A percentile compares a stretch with the other conserved stretches of the same genome.
Conservation (phyloP, 2,113 vertebrate genomes). For the Oxygymnocypris stewartii region DNA sequence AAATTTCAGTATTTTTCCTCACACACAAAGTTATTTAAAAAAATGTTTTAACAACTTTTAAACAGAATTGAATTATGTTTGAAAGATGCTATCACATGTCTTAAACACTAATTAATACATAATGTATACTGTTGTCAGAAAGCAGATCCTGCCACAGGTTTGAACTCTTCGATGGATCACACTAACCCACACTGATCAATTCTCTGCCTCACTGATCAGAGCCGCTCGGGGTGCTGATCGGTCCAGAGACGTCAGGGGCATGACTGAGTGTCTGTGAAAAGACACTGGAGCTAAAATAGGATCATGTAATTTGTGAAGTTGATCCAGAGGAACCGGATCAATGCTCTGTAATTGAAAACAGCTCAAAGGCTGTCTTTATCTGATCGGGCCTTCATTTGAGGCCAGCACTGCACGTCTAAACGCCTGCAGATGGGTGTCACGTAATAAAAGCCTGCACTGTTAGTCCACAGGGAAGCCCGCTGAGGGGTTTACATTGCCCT, state of each 20-base stretch:
- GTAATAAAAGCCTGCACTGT: constrained; percentile 16
- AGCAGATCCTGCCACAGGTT: constrained; percentile 16
- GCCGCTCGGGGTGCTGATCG: background rate
- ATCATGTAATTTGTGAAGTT: constrained; percentile 52
- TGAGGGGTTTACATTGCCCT: background rate
- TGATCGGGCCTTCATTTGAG: constrained; percentile 38
- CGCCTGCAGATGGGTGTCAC: constrained; percentile 8
- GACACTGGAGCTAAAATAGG: constrained; percentile 25
- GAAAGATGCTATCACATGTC: background rate
- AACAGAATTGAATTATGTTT: background rate
- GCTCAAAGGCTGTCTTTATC: constrained; percentile 55
- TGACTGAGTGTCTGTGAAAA: constrained; percentile 11
- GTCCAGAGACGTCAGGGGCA: constrained; percentile 6
- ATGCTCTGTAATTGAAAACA: constrained; percentile 56
- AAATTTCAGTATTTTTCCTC: background rate
- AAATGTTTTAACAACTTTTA: background rate
- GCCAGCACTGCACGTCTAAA: constrained; percentile 9
- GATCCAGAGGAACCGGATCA: constrained; percentile 50
- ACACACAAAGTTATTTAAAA: background rate
- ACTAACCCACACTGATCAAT: constrained; percentile 27
- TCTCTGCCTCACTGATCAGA: too few relatives aligned
- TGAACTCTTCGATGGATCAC: constrained; percentile 3
- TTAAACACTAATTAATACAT: background rate
- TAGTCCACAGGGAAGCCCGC: background rate
- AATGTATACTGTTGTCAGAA: background rate